These are phyloP conservation scores for Callimorpha dominula DNA, from an alignment of 2,888 invertebrate species.

Conservation along the genomic window DNA sequence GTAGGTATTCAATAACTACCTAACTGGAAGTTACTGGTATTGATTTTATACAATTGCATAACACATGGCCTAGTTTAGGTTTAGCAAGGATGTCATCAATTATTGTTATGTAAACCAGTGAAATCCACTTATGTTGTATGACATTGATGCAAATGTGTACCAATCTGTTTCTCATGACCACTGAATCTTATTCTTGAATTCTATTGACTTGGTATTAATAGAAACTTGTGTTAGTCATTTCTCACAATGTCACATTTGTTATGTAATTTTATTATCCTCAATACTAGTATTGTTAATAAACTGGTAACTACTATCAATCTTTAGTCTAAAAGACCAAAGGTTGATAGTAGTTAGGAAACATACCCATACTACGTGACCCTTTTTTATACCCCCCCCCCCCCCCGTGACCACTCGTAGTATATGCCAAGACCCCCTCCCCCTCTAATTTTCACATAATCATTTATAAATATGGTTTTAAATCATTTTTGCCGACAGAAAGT, in stretches of 20 bases:
- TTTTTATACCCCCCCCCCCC: no score
- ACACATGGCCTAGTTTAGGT: slow-evolving; percentile 50
- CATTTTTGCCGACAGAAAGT: no score
- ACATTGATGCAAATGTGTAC: slow-evolving; percentile 38
- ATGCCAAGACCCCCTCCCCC: no score
- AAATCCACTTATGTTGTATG: slow-evolving; percentile 35
- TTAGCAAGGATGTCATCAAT: slow-evolving; percentile 48
- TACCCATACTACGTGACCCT: no score
- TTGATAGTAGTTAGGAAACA: no score
- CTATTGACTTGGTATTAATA: background rate
- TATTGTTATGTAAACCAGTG: slow-evolving; percentile 46
- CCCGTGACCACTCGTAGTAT: no score
- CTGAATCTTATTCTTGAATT: background rate
- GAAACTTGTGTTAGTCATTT: background rate
- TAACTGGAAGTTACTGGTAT: slow-evolving; percentile 47
- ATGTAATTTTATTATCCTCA: background rate
- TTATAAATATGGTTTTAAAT: no score
- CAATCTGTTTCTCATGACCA: slow-evolving; percentile 12
- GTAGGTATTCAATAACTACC: slow-evolving; percentile 23
- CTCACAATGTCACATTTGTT: background rate
- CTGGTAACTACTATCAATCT: no score
- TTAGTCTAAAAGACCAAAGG: no score
- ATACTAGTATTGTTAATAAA: background rate
- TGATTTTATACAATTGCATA: slow-evolving; percentile 68
- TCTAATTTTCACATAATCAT: no score